Evolutionary conservation across 2,888 invertebrate species (phyloP), one percentile per base, ranked within the genome.

Genomic region (Leptinotarsa tumamoca): DNA sequence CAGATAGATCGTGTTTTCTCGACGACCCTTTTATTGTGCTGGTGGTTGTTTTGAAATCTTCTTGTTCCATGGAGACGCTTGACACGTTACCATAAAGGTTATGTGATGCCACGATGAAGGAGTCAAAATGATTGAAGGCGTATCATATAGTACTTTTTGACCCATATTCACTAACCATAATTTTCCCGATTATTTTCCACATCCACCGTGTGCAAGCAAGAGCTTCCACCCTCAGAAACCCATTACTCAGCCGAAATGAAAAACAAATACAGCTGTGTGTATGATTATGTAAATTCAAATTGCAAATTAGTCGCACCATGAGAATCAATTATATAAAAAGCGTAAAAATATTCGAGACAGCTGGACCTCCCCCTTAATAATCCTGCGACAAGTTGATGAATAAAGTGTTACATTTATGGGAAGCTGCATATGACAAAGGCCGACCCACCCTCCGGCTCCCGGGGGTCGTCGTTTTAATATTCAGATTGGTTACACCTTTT

Each of bases 401-500:
- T 87, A 87, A 87, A 87, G 86, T 86, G 87, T 87, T 85, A 85
- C 87, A 86, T 85, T 87, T 87, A 88, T 87, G 87, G 86, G 87
- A 87, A 87, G 86, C 85, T 87, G 87, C 86, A 86, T 87, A 87
- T 87, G 87, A 87, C 87, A 87, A 87, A 84, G 82, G 84, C 81
- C 77, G 76, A 82, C 74, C 78, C 80, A 79, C 80, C 80, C 74
- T 68, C 67, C 17, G 51, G 61, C 50, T 58, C 67, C 71, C 56
- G 74, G 71, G 77, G 76, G 80, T 80, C 78, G 81, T 82, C 84
- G 85, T 87, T 88, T 88, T 88, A 88, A 88, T 88, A 88, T 88
- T 88, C 88, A 88, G 88, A 88, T 88, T 88, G 88, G 88, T 88
- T 88, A 88, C 88, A 88, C 88, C 88, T 88, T 88, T 88, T 88